These are phyloP conservation scores for Nebria ingens DNA, from an alignment of 1,140 invertebrate genomes.

Conservation along the genomic window DNA sequence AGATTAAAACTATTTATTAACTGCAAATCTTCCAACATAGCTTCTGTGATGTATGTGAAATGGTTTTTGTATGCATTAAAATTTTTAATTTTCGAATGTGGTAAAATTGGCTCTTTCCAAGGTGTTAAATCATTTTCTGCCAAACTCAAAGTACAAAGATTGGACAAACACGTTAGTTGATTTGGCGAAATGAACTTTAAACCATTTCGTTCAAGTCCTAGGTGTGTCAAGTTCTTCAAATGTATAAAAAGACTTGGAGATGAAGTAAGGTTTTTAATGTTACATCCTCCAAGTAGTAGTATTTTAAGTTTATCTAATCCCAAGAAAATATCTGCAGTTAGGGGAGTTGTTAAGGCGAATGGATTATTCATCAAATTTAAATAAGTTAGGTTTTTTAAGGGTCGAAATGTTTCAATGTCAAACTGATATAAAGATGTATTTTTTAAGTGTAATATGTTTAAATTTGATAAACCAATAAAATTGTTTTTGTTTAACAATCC, in stretches of 20 bases:
- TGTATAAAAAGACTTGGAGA: constrained; percentile 37
- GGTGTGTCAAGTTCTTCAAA: constrained; percentile 38
- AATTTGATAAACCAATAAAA: constrained; percentile 36
- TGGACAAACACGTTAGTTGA: constrained; percentile 35
- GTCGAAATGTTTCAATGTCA: constrained; percentile 34
- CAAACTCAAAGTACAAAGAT: constrained; percentile 37
- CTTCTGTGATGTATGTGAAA: constrained; percentile 39
- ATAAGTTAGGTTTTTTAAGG: constrained; percentile 34
- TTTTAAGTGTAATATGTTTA: constrained; percentile 38
- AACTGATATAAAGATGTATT: constrained; percentile 40
- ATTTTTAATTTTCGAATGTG: constrained; percentile 28
- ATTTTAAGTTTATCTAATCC: constrained; percentile 38
- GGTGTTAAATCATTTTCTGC: constrained; percentile 38
- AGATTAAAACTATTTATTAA: constrained; percentile 37
- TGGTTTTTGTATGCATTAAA: constrained; percentile 40
- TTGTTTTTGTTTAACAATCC: constrained; percentile 35
- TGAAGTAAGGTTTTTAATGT: constrained; percentile 34
- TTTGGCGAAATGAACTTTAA: constrained; percentile 34
- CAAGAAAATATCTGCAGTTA: constrained; percentile 34
- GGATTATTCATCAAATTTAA: constrained; percentile 43
- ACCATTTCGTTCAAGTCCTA: constrained; percentile 39
- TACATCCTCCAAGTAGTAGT: constrained; percentile 38
- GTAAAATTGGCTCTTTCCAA: constrained; percentile 39
- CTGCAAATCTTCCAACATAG: constrained; percentile 43
- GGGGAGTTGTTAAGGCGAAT: constrained; percentile 30